phyloP scores from a whole-genome alignment of 2,113 vertebrate species.

The Phocoena sinus region DNA sequence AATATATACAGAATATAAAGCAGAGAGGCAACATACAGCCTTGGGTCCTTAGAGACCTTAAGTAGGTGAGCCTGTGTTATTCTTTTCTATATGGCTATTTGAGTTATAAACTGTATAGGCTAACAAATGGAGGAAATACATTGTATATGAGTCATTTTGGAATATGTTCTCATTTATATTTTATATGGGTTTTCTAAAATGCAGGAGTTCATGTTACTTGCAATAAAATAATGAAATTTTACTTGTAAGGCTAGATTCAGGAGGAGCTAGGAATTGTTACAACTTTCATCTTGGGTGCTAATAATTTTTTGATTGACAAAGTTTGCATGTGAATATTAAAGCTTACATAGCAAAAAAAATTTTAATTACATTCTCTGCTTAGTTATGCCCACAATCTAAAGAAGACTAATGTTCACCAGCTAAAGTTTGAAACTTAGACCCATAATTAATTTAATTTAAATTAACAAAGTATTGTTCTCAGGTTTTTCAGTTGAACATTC shows the following conservation, averaged over 20 bases:
- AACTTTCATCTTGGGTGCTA: not conserved
- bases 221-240: constrained; percentile 30
- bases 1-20: constrained; percentile 5
- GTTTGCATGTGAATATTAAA: not conserved
- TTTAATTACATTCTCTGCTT: not conserved
- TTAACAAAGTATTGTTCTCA: not conserved
- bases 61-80: not conserved
- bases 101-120: not conserved
- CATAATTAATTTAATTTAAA: constrained; percentile 23
- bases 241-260: not conserved
- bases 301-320: not conserved
- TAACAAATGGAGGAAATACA: constrained; percentile 2
- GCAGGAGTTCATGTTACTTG: not conserved
- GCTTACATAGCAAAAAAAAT: not conserved
- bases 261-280: not conserved
- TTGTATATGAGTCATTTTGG: not conserved
- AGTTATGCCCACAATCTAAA: not conserved
- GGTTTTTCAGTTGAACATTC: constrained; percentile 12
- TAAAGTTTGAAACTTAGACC: not conserved
- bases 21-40: not conserved
- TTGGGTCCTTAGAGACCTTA: not conserved
- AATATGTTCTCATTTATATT: not conserved
- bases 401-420: not conserved
- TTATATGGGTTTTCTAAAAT: constrained; percentile 1
- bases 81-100: not conserved